Base-by-base conservation (phyloP, 1,140 invertebrate genomes). In the Orius insidiosus region DNA sequence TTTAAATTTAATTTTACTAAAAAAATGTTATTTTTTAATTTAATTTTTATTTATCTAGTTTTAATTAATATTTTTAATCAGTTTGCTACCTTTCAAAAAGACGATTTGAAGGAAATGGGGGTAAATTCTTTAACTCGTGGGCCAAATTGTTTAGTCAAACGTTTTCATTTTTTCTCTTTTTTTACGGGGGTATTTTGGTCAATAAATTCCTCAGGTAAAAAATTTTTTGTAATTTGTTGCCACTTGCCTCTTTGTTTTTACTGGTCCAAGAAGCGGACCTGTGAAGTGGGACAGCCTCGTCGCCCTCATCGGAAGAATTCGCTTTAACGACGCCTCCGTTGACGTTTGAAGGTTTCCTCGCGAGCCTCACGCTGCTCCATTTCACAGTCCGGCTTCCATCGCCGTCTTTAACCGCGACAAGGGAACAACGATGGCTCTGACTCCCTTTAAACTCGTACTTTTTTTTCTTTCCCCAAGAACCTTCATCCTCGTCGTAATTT, bases 151-250 rank as follows among this genome's bases (percentile, higher is more conserved):
- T n/a, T n/a, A n/a, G n/a, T n/a, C n/a, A n/a, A n/a, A n/a, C n/a
- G n/a, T 87, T 94, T n/a, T n/a, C n/a, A n/a, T n/a, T n/a, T n/a
- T n/a, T n/a, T n/a, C n/a, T n/a, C n/a, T n/a, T n/a, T n/a, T n/a
- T n/a, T n/a, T n/a, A n/a, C n/a, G n/a, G n/a, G n/a, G n/a, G n/a
- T n/a, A n/a, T n/a, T n/a, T n/a, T n/a, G n/a, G n/a, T n/a, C n/a
- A n/a, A n/a, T n/a, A n/a, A n/a, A n/a, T n/a, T n/a, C n/a, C n/a
- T n/a, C n/a, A n/a, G n/a, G n/a, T n/a, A n/a, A n/a, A n/a, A n/a
- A n/a, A n/a, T n/a, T n/a, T n/a, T n/a, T n/a, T n/a, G 68, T 0
- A 68, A 66, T 33, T 51, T 4, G 10, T 18, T 30, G 7, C n/a
- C 7, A 34, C 39, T 48, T 48, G 39, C 46, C 46, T 48, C 46